A percentile compares a stretch with the other conserved stretches of the same genome.
Evolutionary conservation across 2,797 vertebrate genomes (phyloP).

Genomic region (Catharus ustulatus): DNA sequence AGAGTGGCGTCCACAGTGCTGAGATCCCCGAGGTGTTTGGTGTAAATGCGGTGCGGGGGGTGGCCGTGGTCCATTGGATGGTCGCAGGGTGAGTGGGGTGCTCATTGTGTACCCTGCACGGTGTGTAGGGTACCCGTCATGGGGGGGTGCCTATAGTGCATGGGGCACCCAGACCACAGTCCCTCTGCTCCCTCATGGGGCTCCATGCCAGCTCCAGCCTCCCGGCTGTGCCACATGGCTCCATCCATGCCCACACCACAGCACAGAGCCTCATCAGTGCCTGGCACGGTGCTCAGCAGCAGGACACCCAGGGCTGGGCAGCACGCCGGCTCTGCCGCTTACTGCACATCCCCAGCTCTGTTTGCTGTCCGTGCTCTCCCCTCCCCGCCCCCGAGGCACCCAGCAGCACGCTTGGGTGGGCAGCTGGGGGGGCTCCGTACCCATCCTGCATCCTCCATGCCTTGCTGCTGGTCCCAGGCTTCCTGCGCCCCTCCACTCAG

Average conservation of each 20-base stretch:
- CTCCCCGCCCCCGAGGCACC: neutral
- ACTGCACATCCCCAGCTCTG: neutral
- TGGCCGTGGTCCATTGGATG: neutral
- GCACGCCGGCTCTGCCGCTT: neutral
- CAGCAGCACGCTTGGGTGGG: neutral
- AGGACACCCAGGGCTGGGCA: neutral
- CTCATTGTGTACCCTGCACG: fast-evolving
- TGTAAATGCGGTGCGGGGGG: fast-evolving
- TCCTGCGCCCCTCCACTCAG: neutral
- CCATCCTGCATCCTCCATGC: neutral
- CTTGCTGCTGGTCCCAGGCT: neutral
- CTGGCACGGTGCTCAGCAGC: neutral
- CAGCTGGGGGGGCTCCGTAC: neutral
- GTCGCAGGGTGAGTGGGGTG: neutral
- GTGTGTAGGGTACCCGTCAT: fast-evolving
- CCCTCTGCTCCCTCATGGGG: neutral
- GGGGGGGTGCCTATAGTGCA: fast-evolving
- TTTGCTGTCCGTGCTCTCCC: neutral
- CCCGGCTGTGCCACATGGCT: neutral
- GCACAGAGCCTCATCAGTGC: neutral
- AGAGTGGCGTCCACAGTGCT: neutral
- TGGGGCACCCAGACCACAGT: neutral
- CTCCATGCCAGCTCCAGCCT: neutral
- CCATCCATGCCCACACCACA: neutral
- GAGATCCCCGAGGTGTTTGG: neutral